Evolutionary conservation across 2,888 invertebrate genomes (phyloP), one percentile per base, ranked within the genome.

Genomic region (Heteromyza rotundicornis): DNA sequence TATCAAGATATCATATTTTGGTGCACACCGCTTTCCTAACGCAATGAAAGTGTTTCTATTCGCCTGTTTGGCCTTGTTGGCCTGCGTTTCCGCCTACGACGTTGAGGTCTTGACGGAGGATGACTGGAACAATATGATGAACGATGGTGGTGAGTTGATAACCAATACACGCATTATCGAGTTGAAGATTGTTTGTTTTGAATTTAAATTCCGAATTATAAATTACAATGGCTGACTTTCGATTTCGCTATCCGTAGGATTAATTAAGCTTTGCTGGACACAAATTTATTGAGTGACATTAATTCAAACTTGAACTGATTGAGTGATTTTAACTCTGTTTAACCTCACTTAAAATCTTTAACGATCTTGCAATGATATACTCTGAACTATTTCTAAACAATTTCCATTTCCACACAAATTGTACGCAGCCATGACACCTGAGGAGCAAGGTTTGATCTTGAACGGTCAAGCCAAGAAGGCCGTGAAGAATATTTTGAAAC

Each of bases 391-490:
- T n/a, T n/a, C n/a, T n/a, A n/a, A n/a, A n/a, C n/a, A n/a, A 32
- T 32, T 32, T 32, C 12, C 32, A 32, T 32, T 32, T 32, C 5
- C 12, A 32, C 32, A 5, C 32, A 12, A 8, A 32, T 32, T 32
- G n/a, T n/a, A n/a, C 40, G 7, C 49, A 77, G 78, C 73, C 23
- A 55, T 36, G 1, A 32, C 68, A n/a, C 64, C 70, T 17, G 71
- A 71, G 61, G 51, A 61, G 2, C 59, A 63, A 10, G 79, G 80
- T 14, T 62, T 75, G 68, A 74, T 80, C 22, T 63, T 80, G 53
- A 78, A 79, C 40, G 64, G 66, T 0, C 72, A 76, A 57, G 80
- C 68, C 20, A 81, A 77, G 64, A 77, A 77, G 57, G 69, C 65
- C 0, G 8, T 81, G 2, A 67, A 68, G 2, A 70, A 72, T 23